Evolutionary conservation across 1,140 invertebrate species (phyloP).

Genomic region (Neodiprion fabricii): DNA sequence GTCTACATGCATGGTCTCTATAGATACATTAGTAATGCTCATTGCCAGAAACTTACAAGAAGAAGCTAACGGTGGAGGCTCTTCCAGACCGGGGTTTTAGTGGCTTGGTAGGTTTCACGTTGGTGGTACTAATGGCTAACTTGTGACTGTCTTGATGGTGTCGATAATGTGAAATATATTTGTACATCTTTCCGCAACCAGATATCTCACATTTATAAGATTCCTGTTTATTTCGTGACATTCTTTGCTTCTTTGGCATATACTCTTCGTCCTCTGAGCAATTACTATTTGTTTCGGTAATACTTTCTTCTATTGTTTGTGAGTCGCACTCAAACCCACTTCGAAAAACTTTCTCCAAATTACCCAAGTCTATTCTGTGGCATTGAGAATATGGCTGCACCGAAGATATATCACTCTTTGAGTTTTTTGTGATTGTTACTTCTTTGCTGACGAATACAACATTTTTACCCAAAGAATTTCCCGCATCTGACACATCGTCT

Average conservation of each 20-base stretch:
- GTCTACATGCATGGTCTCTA: no score
- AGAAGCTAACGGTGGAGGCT: constrained; percentile 57
- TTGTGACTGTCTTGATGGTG: constrained; percentile 60
- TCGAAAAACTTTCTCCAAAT: constrained; percentile 50
- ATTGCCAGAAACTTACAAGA: constrained; percentile 45
- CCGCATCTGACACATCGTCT: constrained; percentile 35
- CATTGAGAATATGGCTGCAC: constrained; percentile 41
- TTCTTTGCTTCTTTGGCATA: constrained; percentile 58
- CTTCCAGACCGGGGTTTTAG: constrained; percentile 49
- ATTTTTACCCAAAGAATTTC: constrained; percentile 41
- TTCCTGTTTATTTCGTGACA: constrained; percentile 57
- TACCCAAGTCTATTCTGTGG: constrained; percentile 52
- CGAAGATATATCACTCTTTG: constrained; percentile 39
- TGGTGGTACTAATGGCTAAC: constrained; percentile 41
- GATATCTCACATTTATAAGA: constrained; percentile 53
- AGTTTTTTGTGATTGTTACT: constrained; percentile 51
- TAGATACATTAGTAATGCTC: no score
- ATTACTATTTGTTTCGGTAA: constrained; percentile 40
- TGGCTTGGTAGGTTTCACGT: constrained; percentile 37
- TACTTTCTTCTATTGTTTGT: constrained; percentile 42
- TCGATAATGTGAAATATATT: constrained; percentile 60
- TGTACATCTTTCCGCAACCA: constrained; percentile 58
- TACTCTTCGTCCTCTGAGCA: constrained; percentile 58
- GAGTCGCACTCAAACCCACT: constrained; percentile 45
- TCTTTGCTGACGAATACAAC: constrained; percentile 50